These are phyloP conservation scores for Iphiclides podalirius DNA, from an alignment of 2,888 invertebrate genomes.

Conservation along the genomic window DNA sequence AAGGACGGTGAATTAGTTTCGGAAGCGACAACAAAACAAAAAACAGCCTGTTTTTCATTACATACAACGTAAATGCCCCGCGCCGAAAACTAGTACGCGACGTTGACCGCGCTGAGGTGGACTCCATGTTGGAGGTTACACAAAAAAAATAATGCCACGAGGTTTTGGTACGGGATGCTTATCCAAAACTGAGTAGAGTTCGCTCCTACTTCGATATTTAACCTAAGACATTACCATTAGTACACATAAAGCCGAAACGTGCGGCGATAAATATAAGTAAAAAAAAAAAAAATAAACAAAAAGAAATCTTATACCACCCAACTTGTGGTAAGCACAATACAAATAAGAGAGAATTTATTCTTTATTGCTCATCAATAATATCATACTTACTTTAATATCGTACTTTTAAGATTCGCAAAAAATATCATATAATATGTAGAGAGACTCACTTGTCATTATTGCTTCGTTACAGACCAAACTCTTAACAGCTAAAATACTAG, in stretches of 20 bases:
- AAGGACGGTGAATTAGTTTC: constrained; percentile 63
- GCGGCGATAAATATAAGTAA: background rate
- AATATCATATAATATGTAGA: constrained; percentile 19
- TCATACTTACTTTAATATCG: constrained; percentile 14
- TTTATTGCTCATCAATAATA: constrained; percentile 20
- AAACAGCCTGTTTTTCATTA: no score
- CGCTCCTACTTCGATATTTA: constrained; percentile 20
- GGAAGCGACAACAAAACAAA: constrained; percentile 56
- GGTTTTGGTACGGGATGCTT: constrained; percentile 47
- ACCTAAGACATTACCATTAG: constrained; percentile 16
- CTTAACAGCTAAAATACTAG: constrained; percentile 59
- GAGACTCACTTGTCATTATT: constrained; percentile 49
- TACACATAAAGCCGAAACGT: constrained; percentile 9
- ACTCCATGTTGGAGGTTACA: constrained; percentile 25
- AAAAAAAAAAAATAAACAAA: constrained; percentile 7
- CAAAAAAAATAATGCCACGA: constrained; percentile 57
- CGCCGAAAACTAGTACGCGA: constrained; percentile 51
- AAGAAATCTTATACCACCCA: constrained; percentile 5
- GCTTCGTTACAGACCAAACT: constrained; percentile 55
- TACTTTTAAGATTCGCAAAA: constrained; percentile 23
- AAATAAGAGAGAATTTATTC: constrained; percentile 6
- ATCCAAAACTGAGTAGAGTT: constrained; percentile 51
- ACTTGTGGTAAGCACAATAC: constrained; percentile 1
- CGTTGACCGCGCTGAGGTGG: constrained; percentile 71
- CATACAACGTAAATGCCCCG: constrained; percentile 71